These are phyloP conservation scores for Candidula unifasciata DNA, from an alignment of 2,888 invertebrate genomes.

Conservation along the genomic window DNA sequence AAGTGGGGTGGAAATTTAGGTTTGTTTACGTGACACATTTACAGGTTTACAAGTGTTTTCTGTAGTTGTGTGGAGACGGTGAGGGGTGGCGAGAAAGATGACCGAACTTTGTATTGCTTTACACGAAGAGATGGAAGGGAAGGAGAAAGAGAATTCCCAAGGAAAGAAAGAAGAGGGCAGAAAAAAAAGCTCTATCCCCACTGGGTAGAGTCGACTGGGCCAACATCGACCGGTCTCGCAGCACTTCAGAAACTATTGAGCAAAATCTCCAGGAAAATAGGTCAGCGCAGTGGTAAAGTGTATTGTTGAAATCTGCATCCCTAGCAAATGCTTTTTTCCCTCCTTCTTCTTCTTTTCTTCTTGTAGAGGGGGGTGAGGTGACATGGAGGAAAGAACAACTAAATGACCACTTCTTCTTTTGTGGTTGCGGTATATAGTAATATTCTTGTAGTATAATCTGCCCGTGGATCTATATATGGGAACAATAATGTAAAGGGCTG, in stretches of 20 bases:
- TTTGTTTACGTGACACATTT: not conserved
- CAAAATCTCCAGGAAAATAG: slow-evolving; percentile 71
- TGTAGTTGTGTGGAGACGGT: slow-evolving; percentile 20
- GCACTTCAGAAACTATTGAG: slow-evolving; percentile 73
- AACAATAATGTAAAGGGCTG: too few relatives aligned
- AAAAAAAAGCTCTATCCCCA: not conserved
- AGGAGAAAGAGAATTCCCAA: slow-evolving; percentile 17
- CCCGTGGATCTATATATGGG: too few relatives aligned
- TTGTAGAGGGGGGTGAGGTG: not conserved
- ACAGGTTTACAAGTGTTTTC: not conserved
- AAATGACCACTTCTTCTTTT: not conserved
- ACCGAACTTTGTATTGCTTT: slow-evolving; percentile 27
- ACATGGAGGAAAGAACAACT: not conserved
- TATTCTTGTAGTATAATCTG: too few relatives aligned
- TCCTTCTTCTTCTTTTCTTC: not conserved
- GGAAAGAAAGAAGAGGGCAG: not conserved
- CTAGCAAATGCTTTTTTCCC: slow-evolving; percentile 43
- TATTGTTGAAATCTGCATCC: slow-evolving; percentile 55
- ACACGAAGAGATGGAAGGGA: not conserved
- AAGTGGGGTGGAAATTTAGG: not conserved
- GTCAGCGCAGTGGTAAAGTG: slow-evolving; percentile 61
- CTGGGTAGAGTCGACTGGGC: slow-evolving; percentile 53
- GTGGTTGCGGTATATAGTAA: too few relatives aligned
- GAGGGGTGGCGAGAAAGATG: slow-evolving; percentile 7
- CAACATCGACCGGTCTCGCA: slow-evolving; percentile 65